phyloP scores from a whole-genome alignment of 2,113 vertebrate genomes.

The Hemichromis elongatus region DNA sequence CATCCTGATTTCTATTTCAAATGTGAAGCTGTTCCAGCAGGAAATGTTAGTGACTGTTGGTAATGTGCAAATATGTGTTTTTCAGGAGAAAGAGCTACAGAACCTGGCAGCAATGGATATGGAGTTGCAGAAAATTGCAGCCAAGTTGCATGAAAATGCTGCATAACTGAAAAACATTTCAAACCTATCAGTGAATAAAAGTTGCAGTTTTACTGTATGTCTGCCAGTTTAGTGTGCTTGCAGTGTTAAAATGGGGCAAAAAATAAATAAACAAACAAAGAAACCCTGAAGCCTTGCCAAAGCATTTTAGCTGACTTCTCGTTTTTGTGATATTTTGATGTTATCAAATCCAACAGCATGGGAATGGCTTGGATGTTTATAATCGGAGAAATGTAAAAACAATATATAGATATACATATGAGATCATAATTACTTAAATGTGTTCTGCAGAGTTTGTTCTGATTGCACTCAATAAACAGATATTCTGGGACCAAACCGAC shows the following conservation, averaged over 20 bases:
- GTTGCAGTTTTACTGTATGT: neutral
- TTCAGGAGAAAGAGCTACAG: constrained; percentile 83
- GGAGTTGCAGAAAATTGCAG: constrained; percentile 87
- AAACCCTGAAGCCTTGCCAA: constrained; percentile 24
- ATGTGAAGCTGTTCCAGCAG: neutral
- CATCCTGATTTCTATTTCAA: neutral
- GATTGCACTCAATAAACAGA: constrained; percentile 81
- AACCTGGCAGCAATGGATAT: constrained; percentile 87
- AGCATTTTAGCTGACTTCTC: neutral
- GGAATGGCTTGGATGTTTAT: constrained; percentile 62
- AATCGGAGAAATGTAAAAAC: constrained; percentile 38
- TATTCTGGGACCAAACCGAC: constrained; percentile 74
- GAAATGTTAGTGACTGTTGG: neutral
- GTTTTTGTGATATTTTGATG: constrained; percentile 71
- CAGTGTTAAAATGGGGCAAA: neutral
- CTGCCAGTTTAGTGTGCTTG: constrained; percentile 26
- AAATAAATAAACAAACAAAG: neutral
- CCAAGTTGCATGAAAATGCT: constrained; percentile 78
- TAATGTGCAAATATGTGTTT: neutral
- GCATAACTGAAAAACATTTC: constrained; percentile 25
- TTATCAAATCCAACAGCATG: constrained; percentile 77
- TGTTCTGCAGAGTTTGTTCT: constrained; percentile 68
- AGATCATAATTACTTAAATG: constrained; percentile 33
- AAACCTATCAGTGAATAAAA: neutral
- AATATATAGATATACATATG: neutral